Evolutionary conservation across 2,797 vertebrate genomes (phyloP).

Genomic region (Glyptemys insculpta): DNA sequence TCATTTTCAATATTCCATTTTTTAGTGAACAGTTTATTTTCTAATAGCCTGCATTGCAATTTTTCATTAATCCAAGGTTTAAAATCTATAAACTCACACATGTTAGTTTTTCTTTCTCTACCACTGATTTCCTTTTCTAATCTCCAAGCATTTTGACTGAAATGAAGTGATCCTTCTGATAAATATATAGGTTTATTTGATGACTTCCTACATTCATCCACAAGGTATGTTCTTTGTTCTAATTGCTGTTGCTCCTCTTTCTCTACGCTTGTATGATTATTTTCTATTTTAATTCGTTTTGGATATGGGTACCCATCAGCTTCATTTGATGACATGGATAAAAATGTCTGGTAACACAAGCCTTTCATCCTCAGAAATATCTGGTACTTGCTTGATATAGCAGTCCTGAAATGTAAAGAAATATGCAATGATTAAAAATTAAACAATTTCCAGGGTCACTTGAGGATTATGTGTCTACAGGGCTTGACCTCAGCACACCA

Average conservation of each 20-base stretch:
- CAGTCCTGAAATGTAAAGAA: conserved; percentile 57
- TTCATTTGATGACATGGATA: not conserved
- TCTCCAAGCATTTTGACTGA: not conserved
- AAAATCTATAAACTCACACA: not conserved
- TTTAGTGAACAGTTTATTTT: not conserved
- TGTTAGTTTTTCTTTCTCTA: not conserved
- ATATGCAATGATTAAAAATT: not conserved
- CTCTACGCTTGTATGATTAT: not conserved
- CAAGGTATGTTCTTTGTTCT: not conserved
- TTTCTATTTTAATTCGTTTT: conserved; percentile 58
- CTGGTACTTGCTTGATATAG: not conserved
- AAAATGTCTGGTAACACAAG: not conserved
- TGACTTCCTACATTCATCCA: not conserved
- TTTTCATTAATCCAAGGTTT: not conserved
- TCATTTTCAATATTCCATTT: not conserved
- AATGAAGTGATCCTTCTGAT: conserved; percentile 24
- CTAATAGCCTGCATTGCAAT: not conserved
- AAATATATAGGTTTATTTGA: not conserved
- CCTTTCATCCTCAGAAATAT: conserved; percentile 46
- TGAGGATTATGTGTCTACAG: accelerated
- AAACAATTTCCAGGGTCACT: not conserved
- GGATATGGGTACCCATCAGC: not conserved
- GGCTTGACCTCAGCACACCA: not conserved
- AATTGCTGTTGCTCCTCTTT: conserved; percentile 12
- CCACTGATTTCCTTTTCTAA: conserved; percentile 14